These are phyloP conservation scores for Silurus aristotelis DNA, from an alignment of 2,797 vertebrate species.

Conservation along the genomic window DNA sequence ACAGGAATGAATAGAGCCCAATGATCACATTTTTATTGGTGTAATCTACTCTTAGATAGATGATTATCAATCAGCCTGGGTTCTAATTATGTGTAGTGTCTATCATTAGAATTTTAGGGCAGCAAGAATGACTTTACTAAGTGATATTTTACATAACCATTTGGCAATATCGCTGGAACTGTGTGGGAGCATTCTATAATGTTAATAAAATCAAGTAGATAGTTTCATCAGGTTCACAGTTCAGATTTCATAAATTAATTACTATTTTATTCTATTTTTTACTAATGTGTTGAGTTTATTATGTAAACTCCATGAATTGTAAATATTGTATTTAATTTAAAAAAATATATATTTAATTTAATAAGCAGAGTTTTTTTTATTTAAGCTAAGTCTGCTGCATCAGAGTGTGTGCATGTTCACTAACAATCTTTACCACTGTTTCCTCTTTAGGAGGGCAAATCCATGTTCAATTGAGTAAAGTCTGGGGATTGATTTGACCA, in stretches of 20 bases:
- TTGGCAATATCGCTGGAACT: not conserved
- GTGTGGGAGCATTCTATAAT: not conserved
- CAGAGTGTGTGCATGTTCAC: too few species aligned
- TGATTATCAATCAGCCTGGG: not conserved
- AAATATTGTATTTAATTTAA: too few species aligned
- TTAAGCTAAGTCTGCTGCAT: too few species aligned
- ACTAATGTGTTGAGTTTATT: not conserved
- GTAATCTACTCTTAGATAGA: not conserved
- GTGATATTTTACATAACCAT: not conserved
- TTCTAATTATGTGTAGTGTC: not conserved
- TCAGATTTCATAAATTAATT: not conserved
- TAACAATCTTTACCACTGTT: too few species aligned
- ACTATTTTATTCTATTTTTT: not conserved
- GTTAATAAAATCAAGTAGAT: not conserved
- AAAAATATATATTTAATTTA: too few species aligned
- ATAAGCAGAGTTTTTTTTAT: too few species aligned
- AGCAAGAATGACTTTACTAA: not conserved
- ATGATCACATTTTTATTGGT: not conserved
- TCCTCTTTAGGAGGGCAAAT: too few species aligned
- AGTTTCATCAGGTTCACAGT: not conserved
- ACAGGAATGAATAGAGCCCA: not conserved
- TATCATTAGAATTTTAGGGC: not conserved
- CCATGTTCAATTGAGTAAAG: too few species aligned
- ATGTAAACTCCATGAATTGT: too few species aligned
- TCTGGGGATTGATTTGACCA: too few species aligned